These are phyloP conservation scores for Geotrypetes seraphini DNA, from an alignment of 2,797 vertebrate species.

Conservation along the genomic window DNA sequence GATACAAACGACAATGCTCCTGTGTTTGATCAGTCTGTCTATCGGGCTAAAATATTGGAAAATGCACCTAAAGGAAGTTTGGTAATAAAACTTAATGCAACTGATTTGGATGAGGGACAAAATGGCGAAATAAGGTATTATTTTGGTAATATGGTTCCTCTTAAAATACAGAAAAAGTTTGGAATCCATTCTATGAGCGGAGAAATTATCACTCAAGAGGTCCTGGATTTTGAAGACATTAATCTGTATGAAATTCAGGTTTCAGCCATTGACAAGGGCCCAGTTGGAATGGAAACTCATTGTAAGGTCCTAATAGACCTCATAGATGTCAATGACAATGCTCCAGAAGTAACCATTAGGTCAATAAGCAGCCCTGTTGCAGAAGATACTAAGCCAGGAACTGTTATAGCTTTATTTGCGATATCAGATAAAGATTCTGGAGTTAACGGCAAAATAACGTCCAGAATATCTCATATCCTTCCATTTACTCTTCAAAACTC, in stretches of 20 bases:
- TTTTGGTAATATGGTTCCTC: conserved; percentile 42
- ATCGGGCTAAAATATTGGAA: too few species aligned
- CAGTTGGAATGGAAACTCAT: conserved; percentile 19
- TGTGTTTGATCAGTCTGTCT: too few species aligned
- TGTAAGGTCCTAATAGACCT: conserved; percentile 51
- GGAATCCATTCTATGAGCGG: background rate
- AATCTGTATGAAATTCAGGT: background rate
- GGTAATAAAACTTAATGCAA: too few species aligned
- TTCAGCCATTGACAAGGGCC: conserved; percentile 31
- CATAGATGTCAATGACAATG: conserved; percentile 53
- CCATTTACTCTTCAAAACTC: conserved; percentile 24
- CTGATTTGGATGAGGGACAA: too few species aligned
- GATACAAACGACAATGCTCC: too few species aligned
- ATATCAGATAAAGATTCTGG: conserved; percentile 48
- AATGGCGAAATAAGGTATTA: background rate
- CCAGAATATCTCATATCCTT: conserved; percentile 1
- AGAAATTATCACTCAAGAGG: background rate
- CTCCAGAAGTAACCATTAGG: conserved; percentile 34
- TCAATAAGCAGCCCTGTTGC: conserved; percentile 2
- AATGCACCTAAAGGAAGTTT: too few species aligned
- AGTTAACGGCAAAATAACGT: conserved; percentile 41
- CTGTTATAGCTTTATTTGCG: conserved; percentile 23
- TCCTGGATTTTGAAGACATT: background rate
- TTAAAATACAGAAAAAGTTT: background rate
- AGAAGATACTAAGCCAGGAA: background rate